Percentiles rank a stretch among this genome's conserved stretches.
phyloP scores from a whole-genome alignment of 2,113 vertebrate genomes.

The Paedocypris sp. region DNA sequence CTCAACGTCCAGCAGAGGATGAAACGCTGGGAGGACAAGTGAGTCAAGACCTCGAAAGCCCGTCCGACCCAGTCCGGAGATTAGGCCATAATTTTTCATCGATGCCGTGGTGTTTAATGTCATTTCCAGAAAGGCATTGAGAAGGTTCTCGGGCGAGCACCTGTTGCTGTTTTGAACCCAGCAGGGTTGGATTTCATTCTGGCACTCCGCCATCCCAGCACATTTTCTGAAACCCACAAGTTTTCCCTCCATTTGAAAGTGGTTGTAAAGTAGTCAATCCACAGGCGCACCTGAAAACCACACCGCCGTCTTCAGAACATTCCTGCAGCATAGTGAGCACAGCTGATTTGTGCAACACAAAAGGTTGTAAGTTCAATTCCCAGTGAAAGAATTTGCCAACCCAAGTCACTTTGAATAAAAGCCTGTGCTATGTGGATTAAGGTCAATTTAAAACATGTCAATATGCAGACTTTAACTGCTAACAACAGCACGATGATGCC shows the following conservation, averaged over 20 bases:
- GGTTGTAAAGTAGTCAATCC: conserved; percentile 27
- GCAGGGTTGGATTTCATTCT: conserved; percentile 35
- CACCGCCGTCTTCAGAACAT: not conserved
- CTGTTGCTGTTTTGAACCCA: conserved; percentile 36
- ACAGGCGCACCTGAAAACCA: not conserved
- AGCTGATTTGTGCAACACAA: no score
- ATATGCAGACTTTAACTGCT: no score
- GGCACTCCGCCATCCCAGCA: conserved; percentile 26
- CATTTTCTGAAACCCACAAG: conserved; percentile 22
- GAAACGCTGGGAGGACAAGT: conserved; percentile 10
- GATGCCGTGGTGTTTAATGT: conserved; percentile 12
- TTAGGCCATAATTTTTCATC: conserved; percentile 16
- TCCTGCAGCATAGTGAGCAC: no score
- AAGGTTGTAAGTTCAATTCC: no score
- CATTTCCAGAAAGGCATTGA: conserved; percentile 30
- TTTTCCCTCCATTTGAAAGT: conserved; percentile 15
- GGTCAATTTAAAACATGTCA: no score
- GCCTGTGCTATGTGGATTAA: no score
- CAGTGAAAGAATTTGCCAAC: no score
- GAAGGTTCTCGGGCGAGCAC: conserved; percentile 33
- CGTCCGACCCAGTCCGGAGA: conserved; percentile 19
- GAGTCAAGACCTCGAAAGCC: conserved; percentile 15
- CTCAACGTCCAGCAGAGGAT: not conserved
- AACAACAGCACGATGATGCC: no score
- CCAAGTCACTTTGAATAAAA: no score